Conservation (phyloP, 2,113 vertebrate genomes). For the Cottus gobio region DNA sequence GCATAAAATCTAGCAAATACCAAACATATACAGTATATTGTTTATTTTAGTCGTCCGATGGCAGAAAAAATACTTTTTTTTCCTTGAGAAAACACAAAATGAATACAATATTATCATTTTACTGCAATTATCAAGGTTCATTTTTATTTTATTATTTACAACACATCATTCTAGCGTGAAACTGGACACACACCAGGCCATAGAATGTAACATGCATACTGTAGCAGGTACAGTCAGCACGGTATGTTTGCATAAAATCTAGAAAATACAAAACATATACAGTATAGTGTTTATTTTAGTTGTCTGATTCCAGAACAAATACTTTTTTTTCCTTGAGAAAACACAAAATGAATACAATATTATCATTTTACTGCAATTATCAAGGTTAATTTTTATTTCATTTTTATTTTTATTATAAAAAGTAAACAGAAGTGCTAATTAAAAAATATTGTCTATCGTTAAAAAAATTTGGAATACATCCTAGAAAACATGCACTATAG, state of each 20-base stretch:
- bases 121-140: slow-evolving; percentile 1
- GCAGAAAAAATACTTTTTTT: slow-evolving; percentile 15
- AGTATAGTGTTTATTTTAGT: neutral
- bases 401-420: no score
- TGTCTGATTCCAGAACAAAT: slow-evolving; percentile 12
- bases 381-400: slow-evolving; percentile 35
- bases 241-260: neutral
- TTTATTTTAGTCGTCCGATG: neutral
- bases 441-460: slow-evolving; percentile 2
- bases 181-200: slow-evolving; percentile 3
- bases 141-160: slow-evolving; percentile 57
- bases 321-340: slow-evolving; percentile 7
- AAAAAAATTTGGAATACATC: slow-evolving; percentile 31
- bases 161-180: slow-evolving; percentile 22
- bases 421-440: slow-evolving; percentile 25
- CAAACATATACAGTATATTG: neutral
- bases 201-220: neutral
- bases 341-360: slow-evolving; percentile 34
- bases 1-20: slow-evolving; percentile 6
- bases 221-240: neutral
- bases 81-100: slow-evolving; percentile 28
- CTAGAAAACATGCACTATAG: slow-evolving; percentile 18
- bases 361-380: slow-evolving; percentile 14
- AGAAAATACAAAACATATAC: slow-evolving; percentile 2
- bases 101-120: slow-evolving; percentile 21